Percentiles rank a stretch among this genome's conserved stretches.
phyloP scores from a whole-genome alignment of 2,888 invertebrate genomes.

The Leptogaster cylindrica region DNA sequence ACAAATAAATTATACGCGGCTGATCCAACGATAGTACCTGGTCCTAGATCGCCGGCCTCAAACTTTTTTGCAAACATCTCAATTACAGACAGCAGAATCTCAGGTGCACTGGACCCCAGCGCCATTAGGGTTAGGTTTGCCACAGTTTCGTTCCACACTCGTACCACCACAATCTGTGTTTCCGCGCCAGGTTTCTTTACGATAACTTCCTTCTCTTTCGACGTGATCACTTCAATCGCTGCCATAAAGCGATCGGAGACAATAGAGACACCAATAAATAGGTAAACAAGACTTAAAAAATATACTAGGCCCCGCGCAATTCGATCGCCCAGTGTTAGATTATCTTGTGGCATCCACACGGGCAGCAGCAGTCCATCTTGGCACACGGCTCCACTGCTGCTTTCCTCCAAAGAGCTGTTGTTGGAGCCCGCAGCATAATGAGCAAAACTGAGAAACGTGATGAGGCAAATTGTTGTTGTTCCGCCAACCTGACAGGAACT shows the following conservation, averaged over 20 bases:
- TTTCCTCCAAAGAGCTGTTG: conserved; percentile 14
- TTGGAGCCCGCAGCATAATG: background rate
- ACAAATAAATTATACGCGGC: conserved; percentile 99
- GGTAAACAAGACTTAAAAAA: conserved; percentile 85
- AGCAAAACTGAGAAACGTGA: background rate
- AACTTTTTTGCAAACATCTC: conserved; percentile 97
- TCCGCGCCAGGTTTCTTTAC: conserved; percentile 89
- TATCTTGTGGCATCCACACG: conserved; percentile 83
- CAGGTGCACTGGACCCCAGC: conserved; percentile 96
- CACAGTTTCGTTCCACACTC: conserved; percentile 99
- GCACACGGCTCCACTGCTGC: conserved; percentile 65
- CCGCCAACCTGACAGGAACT: background rate
- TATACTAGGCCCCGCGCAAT: conserved; percentile 88
- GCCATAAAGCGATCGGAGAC: conserved; percentile 99
- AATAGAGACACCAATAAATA: conserved; percentile 98
- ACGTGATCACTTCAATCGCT: conserved; percentile 98
- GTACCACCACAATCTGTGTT: conserved; percentile 85
- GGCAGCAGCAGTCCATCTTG: conserved; percentile 86
- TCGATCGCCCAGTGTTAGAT: conserved; percentile 77
- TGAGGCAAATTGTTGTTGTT: background rate
- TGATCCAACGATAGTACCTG: conserved; percentile 97
- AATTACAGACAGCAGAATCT: conserved; percentile 95
- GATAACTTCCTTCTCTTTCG: conserved; percentile 93
- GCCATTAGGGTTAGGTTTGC: conserved; percentile 99
- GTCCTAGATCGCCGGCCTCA: conserved; percentile 95